Conservation (phyloP, 2,113 vertebrate genomes). For the Rhinichthys klamathensis region DNA sequence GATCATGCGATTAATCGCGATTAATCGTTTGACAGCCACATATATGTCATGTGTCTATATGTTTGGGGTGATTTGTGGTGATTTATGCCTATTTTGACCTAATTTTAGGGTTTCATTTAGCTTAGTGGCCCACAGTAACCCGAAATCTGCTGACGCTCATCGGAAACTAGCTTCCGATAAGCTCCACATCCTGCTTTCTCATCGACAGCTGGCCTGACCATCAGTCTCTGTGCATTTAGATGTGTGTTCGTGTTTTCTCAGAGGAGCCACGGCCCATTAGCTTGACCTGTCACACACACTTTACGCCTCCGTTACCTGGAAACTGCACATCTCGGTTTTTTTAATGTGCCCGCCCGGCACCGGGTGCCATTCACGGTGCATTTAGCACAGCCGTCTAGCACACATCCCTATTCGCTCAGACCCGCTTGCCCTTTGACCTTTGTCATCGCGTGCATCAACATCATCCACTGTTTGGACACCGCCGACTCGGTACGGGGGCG, state of each 20-base stretch:
- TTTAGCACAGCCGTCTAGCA: constrained; percentile 50
- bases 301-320: constrained; percentile 63
- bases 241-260: constrained; percentile 55
- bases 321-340: constrained; percentile 63
- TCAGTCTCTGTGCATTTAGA: constrained; percentile 57
- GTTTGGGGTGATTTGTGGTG: too few relatives aligned
- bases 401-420: constrained; percentile 19
- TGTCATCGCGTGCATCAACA: neutral
- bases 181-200: constrained; percentile 17
- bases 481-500: neutral
- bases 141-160: constrained; percentile 15
- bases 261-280: constrained; percentile 67
- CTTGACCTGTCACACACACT: constrained; percentile 56
- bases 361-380: constrained; percentile 39
- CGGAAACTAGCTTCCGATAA: constrained; percentile 22
- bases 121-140: neutral
- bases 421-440: neutral
- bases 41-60: too few relatives aligned
- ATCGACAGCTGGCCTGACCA: constrained; percentile 64
- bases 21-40: too few relatives aligned
- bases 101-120: neutral
- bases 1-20: too few relatives aligned
- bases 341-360: constrained; percentile 52
- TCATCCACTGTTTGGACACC: neutral
- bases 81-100: neutral